These are phyloP conservation scores for Teleiodes luculella DNA, from an alignment of 2,888 invertebrate species.

Conservation along the genomic window DNA sequence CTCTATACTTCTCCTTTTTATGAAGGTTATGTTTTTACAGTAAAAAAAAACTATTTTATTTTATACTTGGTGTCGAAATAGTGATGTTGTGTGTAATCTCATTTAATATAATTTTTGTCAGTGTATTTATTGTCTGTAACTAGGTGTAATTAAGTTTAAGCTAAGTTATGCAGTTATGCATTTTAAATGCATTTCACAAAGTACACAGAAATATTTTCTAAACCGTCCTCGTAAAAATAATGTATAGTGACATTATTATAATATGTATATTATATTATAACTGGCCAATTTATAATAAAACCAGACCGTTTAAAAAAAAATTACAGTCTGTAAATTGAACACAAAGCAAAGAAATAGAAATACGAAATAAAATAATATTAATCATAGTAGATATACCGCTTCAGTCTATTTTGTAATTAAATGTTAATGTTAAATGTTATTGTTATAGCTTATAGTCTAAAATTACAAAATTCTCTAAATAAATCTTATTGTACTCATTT, in stretches of 20 bases:
- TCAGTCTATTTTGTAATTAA: background rate
- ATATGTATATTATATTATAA: too few species aligned
- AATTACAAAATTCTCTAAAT: too few species aligned
- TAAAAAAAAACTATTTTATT: too few species aligned
- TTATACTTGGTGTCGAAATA: background rate
- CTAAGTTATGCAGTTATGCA: constrained; percentile 31
- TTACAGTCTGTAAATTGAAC: too few species aligned
- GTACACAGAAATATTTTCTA: background rate
- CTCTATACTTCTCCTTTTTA: too few species aligned
- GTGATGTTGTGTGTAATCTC: background rate
- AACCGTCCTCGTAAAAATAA: constrained; percentile 3
- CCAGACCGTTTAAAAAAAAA: too few species aligned
- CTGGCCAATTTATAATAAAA: too few species aligned
- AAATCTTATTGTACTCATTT: background rate
- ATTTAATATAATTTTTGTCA: background rate
- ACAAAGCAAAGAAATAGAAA: too few species aligned
- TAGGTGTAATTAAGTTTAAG: background rate
- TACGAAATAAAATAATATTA: too few species aligned
- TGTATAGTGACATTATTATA: background rate
- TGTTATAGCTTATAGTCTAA: background rate
- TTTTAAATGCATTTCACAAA: constrained; percentile 50
- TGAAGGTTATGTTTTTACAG: too few species aligned
- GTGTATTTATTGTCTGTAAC: background rate
- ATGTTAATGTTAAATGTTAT: background rate
- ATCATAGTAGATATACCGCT: too few species aligned